A percentile compares a stretch with the other conserved stretches of the same genome.
Conservation (phyloP, 2,888 invertebrate species). For the Macrosoma leucophasiata region DNA sequence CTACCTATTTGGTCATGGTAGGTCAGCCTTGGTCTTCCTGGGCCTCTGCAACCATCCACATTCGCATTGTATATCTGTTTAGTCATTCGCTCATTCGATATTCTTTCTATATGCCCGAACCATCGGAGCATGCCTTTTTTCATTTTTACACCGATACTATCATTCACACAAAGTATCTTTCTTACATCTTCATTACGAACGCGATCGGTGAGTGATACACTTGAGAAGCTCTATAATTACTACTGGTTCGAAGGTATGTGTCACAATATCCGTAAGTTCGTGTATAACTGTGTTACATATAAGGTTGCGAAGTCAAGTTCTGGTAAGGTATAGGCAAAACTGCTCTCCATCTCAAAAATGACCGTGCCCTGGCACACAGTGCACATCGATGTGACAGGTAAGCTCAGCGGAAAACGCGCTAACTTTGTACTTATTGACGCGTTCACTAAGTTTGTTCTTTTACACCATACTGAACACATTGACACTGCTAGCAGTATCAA, state of each 20-base stretch:
- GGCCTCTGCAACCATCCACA: no score
- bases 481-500: conserved; percentile 20
- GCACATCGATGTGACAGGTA: conserved; percentile 31
- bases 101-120: no score
- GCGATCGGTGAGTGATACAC: no score
- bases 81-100: no score
- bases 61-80: no score
- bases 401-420: conserved; percentile 29
- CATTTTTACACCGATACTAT: no score
- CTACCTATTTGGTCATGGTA: no score
- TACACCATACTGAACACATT: conserved; percentile 21
- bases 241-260: conserved; percentile 32
- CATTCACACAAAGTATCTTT: no score
- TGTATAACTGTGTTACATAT: conserved; percentile 33
- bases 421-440: conserved; percentile 28
- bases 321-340: conserved; percentile 29
- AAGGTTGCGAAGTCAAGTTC: conserved; percentile 28
- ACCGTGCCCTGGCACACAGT: conserved; percentile 31
- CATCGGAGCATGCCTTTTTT: no score
- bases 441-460: conserved; percentile 28
- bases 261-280: conserved; percentile 30
- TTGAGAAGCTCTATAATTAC: conserved; percentile 24
- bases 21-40: no score
- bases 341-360: conserved; percentile 33
- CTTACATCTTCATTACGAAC: no score